A percentile compares a stretch with the other conserved stretches of the same genome.
These are phyloP conservation scores for Zaprionus inermis DNA, from an alignment of 1,140 invertebrate genomes.

Conservation along the genomic window DNA sequence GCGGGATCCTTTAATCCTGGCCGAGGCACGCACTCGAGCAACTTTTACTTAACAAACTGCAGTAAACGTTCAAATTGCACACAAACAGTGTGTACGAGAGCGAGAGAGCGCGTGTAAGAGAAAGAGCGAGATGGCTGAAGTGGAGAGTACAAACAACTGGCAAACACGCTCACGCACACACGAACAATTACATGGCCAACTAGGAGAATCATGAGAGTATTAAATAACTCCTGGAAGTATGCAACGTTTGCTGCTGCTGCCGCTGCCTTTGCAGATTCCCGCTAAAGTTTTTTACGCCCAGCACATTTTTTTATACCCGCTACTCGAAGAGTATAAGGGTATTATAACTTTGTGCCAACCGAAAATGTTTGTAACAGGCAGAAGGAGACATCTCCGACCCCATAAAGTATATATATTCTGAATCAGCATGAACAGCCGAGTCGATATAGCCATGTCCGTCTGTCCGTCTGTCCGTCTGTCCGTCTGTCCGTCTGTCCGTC, in stretches of 20 bases:
- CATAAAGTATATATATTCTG: too few relatives aligned
- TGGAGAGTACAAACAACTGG: constrained; percentile 5
- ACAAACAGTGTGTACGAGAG: not conserved
- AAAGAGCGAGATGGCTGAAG: not conserved
- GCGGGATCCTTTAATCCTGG: constrained; percentile 50
- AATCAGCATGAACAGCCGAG: too few relatives aligned
- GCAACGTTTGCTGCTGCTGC: constrained; percentile 46
- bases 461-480: too few relatives aligned
- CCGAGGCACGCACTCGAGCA: constrained; percentile 60
- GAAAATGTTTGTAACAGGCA: too few relatives aligned
- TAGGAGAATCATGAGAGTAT: constrained; percentile 70
- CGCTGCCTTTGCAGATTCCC: constrained; percentile 33
- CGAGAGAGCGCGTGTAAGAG: not conserved
- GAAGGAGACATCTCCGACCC: too few relatives aligned
- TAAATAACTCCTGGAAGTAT: constrained; percentile 79
- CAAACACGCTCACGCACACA: constrained; percentile 29
- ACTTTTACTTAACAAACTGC: constrained; percentile 74
- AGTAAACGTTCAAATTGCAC: constrained; percentile 69
- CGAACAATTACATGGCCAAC: constrained; percentile 74
- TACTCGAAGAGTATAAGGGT: too few relatives aligned
- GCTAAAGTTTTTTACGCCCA: constrained; percentile 49
- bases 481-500: too few relatives aligned
- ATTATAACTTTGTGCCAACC: too few relatives aligned
- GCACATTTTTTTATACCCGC: too few relatives aligned
- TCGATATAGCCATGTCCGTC: too few relatives aligned